Conservation (phyloP, 2,888 invertebrate species). For the Mythimna lalbum region DNA sequence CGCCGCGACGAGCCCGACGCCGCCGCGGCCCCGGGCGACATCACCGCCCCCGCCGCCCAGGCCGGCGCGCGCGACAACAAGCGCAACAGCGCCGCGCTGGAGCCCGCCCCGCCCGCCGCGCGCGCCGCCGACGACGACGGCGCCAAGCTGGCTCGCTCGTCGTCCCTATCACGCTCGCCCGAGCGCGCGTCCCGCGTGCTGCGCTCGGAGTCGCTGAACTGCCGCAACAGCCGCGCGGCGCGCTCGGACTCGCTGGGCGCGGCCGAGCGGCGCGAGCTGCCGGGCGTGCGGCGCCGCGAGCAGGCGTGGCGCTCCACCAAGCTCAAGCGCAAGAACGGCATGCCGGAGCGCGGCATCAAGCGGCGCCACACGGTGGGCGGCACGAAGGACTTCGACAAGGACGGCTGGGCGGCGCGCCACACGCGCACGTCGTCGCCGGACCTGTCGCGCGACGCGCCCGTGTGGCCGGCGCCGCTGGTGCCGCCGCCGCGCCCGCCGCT, state of each 20-base stretch:
- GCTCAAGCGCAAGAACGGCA: conserved; percentile 94
- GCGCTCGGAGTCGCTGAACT: conserved; percentile 54
- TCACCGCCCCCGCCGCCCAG: conserved; percentile 49
- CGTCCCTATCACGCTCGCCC: conserved; percentile 91
- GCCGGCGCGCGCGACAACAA: conserved; percentile 41
- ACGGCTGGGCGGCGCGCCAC: conserved; percentile 91
- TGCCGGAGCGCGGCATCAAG: conserved; percentile 96
- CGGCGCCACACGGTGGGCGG: conserved; percentile 98
- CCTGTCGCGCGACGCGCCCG: conserved; percentile 82
- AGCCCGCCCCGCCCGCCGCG: conserved; percentile 18
- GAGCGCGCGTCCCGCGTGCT: conserved; percentile 46
- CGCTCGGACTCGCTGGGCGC: conserved; percentile 72
- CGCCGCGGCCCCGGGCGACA: conserved; percentile 65
- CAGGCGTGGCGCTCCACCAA: conserved; percentile 90
- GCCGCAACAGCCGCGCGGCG: conserved; percentile 48
- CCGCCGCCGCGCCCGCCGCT: conserved; percentile 74
- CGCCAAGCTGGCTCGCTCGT: conserved; percentile 89
- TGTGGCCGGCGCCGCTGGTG: conserved; percentile 77
- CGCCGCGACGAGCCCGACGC: conserved; percentile 68
- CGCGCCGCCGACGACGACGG: conserved; percentile 61
- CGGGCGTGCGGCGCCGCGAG: conserved; percentile 89
- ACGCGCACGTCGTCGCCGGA: conserved; percentile 91
- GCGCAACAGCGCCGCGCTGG: conserved; percentile 57
- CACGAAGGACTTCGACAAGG: conserved; percentile 95
- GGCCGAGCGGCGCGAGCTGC: conserved; percentile 76